A percentile compares a stretch with the other conserved stretches of the same genome.
These are phyloP conservation scores for Hyperoplus immaculatus DNA, from an alignment of 2,797 vertebrate genomes.

Conservation along the genomic window DNA sequence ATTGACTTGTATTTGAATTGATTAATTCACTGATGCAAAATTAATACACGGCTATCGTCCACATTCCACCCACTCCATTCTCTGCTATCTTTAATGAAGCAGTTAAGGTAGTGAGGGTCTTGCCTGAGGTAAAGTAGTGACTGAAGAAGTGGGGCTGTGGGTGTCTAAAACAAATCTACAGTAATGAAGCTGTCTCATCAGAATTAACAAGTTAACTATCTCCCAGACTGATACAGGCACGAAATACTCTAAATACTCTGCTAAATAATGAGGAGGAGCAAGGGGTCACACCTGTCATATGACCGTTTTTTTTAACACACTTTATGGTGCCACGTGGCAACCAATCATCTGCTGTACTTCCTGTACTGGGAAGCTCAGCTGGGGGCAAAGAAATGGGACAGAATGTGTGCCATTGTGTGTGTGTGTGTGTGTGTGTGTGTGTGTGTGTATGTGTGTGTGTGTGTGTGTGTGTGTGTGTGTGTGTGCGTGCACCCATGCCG, in stretches of 20 bases:
- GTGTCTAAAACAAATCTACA: slow-evolving; percentile 49
- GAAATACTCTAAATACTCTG: slow-evolving; percentile 23
- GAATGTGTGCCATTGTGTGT: slow-evolving; percentile 70
- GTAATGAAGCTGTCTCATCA: slow-evolving; percentile 63
- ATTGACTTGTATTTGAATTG: slow-evolving; percentile 93
- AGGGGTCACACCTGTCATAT: slow-evolving; percentile 64
- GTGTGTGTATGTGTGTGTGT: slow-evolving; percentile 66
- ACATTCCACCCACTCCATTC: slow-evolving; percentile 60
- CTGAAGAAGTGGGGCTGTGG: slow-evolving; percentile 32
- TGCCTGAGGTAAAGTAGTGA: slow-evolving; percentile 66
- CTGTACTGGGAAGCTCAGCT: slow-evolving; percentile 80
- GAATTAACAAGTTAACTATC: slow-evolving; percentile 47
- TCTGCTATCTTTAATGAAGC: slow-evolving; percentile 78
- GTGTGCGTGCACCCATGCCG: slow-evolving; percentile 63
- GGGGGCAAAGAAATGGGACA: slow-evolving; percentile 77
- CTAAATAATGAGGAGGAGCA: slow-evolving; percentile 46
- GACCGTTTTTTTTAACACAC: slow-evolving; percentile 53
- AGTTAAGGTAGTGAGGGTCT: slow-evolving; percentile 72
- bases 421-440: slow-evolving; percentile 39
- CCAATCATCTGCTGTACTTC: slow-evolving; percentile 77
- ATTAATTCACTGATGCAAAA: slow-evolving; percentile 94
- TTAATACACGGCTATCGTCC: slow-evolving; percentile 86
- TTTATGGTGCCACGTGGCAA: slow-evolving; percentile 65
- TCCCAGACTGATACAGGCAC: slow-evolving; percentile 18
- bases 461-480: slow-evolving; percentile 46